These are phyloP conservation scores for Masnerella sp. DNA, from an alignment of 2,888 invertebrate species.

Conservation along the genomic window DNA sequence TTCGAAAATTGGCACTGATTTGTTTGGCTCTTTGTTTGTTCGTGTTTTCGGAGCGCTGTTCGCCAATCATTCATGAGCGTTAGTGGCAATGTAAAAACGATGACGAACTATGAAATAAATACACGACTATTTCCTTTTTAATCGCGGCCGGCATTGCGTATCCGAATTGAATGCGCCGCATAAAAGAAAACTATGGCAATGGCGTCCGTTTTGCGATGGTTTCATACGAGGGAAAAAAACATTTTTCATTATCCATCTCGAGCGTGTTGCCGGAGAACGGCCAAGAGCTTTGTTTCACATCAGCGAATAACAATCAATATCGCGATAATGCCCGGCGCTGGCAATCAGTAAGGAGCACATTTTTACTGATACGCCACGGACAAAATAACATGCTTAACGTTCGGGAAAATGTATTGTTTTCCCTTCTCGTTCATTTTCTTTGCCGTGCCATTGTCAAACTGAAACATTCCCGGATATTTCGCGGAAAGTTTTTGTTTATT, in stretches of 20 bases:
- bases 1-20: constrained; percentile 17
- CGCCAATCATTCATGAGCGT: constrained; percentile 26
- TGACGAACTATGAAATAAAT: constrained; percentile 30
- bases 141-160: constrained; percentile 18
- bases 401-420: constrained; percentile 31
- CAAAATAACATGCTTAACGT: constrained; percentile 50
- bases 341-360: constrained; percentile 50
- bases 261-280: constrained; percentile 34
- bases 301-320: constrained; percentile 52
- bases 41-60: too few relatives aligned
- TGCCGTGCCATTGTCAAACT: neutral
- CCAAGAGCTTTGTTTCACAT: constrained; percentile 48
- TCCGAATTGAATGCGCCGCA: constrained; percentile 23
- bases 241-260: constrained; percentile 51
- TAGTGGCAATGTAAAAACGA: constrained; percentile 14
- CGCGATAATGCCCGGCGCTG: constrained; percentile 39
- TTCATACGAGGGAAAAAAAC: constrained; percentile 26
- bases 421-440: constrained; percentile 15
- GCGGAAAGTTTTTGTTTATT: neutral
- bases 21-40: constrained; percentile 2
- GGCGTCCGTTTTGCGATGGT: constrained; percentile 35
- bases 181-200: constrained; percentile 37
- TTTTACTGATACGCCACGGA: constrained; percentile 40
- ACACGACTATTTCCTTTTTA: constrained; percentile 22
- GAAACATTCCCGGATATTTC: constrained; percentile 13